phyloP scores from a whole-genome alignment of 2,888 invertebrate genomes.

The Rotaria magnacalcarata region DNA sequence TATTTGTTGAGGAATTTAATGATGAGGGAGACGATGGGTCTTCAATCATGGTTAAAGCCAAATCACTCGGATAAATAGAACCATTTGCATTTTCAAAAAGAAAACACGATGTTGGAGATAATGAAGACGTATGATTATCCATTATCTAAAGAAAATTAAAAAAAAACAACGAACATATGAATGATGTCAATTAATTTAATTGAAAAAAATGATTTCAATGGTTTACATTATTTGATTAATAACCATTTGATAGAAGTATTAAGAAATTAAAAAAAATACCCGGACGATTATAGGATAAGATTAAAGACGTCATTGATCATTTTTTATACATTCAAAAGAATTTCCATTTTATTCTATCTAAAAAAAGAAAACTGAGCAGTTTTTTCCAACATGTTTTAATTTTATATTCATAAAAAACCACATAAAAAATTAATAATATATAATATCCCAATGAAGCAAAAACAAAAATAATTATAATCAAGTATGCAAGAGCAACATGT shows the following conservation, averaged over 20 bases:
- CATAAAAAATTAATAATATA: neutral
- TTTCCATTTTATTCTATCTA: no score
- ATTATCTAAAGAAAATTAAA: neutral
- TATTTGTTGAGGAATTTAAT: slow-evolving; percentile 13
- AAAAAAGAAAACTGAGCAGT: neutral
- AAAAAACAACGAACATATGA: neutral
- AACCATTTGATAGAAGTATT: slow-evolving; percentile 8
- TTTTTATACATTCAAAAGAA: no score
- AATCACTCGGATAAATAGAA: neutral
- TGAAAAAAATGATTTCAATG: neutral
- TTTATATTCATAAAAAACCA: neutral
- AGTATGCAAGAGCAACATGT: neutral
- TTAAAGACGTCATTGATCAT: neutral
- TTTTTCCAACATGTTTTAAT: neutral
- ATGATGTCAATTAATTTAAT: neutral
- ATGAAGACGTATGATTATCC: slow-evolving; percentile 23
- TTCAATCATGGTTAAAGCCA: slow-evolving; percentile 13
- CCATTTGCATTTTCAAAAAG: slow-evolving; percentile 36
- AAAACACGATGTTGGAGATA: slow-evolving; percentile 23
- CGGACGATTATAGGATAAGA: neutral
- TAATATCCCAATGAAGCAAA: neutral
- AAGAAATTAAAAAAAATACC: neutral
- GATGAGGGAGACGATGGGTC: neutral
- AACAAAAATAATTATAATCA: neutral
- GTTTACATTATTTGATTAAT: slow-evolving; percentile 16